Base-by-base conservation (phyloP, 2,888 invertebrate genomes). In the Tetramorium bicarinatum region DNA sequence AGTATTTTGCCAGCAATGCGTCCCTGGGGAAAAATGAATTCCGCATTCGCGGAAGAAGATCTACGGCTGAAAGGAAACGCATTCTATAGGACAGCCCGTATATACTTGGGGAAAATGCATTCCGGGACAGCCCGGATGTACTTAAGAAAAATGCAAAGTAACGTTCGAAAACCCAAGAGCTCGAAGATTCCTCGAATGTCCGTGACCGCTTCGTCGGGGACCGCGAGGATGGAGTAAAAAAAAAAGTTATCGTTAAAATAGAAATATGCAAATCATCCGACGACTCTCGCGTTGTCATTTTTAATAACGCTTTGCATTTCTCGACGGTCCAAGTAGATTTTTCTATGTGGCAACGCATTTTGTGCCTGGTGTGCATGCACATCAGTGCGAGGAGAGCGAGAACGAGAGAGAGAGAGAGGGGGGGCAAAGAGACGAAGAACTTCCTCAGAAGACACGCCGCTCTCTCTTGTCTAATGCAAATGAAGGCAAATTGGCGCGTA, bases 401-500 rank as follows among this genome's bases (percentile, higher is more conserved):
- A 29, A 11, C 18, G 34, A 44, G 9, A 21, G 0, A 47, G n/a
- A 56, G 38, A 69, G 52, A 34, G 29, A 2, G 29, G 29, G 2
- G 29, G 2, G 29, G 29, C 29, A 56, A 25, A 69, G 52, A 44
- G 18, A 34, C 6, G 9, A 15, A 47, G 3, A 18, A 0, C 52
- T 54, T 21, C 7, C 18, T 41, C 11, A 64, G 66, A 13, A 67
- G 38, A 38, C 75, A 52, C 47, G 29, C 54, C 21, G 47, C 15
- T 66, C 66, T 25, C 15, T 66, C 66, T 25, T 47, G 34, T 69
- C 21, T 52, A 34, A 85, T 74, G 59, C 49, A 76, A 76, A 84
- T 76, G 54, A 41, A 84, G 71, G 44, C 49, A 74, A 84, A 79
- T 83, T 62, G 61, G 44, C 77, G 69, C 69, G 44, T 69, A 77